Evolutionary conservation across 1,140 invertebrate species (phyloP), one percentile per base, ranked within the genome.

Genomic region (Melanaphis sacchari): DNA sequence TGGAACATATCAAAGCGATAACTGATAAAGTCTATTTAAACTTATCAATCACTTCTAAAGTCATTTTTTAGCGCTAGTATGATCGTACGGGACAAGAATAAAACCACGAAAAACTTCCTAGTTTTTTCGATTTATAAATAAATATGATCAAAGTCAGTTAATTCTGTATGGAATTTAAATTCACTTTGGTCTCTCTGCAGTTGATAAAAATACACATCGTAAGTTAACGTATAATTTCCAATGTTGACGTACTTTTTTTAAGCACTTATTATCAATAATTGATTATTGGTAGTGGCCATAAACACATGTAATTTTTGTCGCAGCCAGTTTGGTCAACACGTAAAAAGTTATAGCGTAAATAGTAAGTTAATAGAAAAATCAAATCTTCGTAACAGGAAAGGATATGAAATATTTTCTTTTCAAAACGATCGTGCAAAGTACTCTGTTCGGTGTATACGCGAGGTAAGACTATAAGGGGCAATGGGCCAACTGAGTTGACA

Each of bases 401-500:
- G 59, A n/a, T 76, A 76, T 18, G 8, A 85, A 31, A 84, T 26
- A 41, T 31, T 87, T 87, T 46, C 31, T 36, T 46, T 87, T 46
- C 43, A 22, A 90, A 40, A 91, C 59, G 15, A 91, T 76, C 59
- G 26, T 9, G 90, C 21, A 46, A 91, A 81, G 24, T 66, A 43
- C 26, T 91, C 9, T 3, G 36, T 52, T 49, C 3, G 15, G 8
- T 46, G 76, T 22, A 66, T 40, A 38, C 88, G 18, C 38, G 38
- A 59, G 31, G 66, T 38, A 92, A 84, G 76, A 46, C 40, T 15
- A n/a, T 76, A n/a, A 76, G n/a, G 49, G 91, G 66, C 91, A 92
- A 82, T 49, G 24, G 66, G 91, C 76, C 91, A 92, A 92, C 76
- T 40, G 21, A 46, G 91, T 92, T 92, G 43, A 92, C 76, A 92